Evolutionary conservation across 2,888 invertebrate species (phyloP).

Genomic region (Scaptodrosophila latifasciaeformis): DNA sequence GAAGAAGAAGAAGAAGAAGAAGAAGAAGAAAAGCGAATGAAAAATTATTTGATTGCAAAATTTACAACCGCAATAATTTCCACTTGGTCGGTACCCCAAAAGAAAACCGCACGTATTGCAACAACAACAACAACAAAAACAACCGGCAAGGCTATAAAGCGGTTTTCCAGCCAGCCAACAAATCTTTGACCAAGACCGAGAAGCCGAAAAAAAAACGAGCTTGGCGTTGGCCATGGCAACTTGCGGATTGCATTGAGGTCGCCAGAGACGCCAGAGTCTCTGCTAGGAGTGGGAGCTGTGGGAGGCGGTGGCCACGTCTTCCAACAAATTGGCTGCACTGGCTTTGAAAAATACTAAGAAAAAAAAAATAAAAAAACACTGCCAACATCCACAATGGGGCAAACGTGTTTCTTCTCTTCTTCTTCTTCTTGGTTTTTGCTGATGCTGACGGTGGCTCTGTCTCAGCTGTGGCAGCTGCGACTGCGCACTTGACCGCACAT

Average conservation of each 20-base stretch:
- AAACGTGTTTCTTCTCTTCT: constrained; percentile 36
- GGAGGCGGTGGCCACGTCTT: constrained; percentile 23
- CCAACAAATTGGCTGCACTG: constrained; percentile 64
- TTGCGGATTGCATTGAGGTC: constrained; percentile 62
- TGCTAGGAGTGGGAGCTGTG: too few species aligned
- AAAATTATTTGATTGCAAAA: constrained; percentile 68
- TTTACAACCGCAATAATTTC: constrained; percentile 65
- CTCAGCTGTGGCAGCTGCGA: constrained; percentile 17
- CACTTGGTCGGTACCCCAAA: constrained; percentile 44
- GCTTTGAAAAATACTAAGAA: constrained; percentile 40
- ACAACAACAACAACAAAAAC: constrained; percentile 24
- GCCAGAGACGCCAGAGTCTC: constrained; percentile 14
- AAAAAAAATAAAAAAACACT: constrained; percentile 3
- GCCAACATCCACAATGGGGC: constrained; percentile 30
- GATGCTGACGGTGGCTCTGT: constrained; percentile 7
- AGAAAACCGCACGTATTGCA: constrained; percentile 44
- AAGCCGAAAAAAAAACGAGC: constrained; percentile 23
- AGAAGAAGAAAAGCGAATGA: constrained; percentile 57
- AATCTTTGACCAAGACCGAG: constrained; percentile 34
- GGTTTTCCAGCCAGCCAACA: constrained; percentile 25
- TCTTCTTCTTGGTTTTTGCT: constrained; percentile 8
- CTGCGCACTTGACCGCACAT: constrained; percentile 64
- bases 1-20: too few species aligned
- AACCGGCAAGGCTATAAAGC: constrained; percentile 35
- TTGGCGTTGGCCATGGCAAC: constrained; percentile 27